Conservation (phyloP, 2,888 invertebrate genomes). For the Tachystola acroxantha region DNA sequence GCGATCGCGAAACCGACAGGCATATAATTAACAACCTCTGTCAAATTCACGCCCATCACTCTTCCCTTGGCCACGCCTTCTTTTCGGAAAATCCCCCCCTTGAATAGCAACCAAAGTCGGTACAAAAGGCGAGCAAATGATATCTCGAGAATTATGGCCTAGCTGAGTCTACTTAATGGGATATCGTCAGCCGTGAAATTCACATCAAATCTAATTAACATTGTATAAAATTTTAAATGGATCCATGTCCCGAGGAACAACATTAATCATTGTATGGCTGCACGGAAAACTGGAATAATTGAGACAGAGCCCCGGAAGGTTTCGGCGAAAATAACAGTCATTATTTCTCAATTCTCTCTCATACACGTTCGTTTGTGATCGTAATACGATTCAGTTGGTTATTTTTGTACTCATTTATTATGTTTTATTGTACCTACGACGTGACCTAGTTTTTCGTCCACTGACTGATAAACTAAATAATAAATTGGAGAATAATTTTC, state of each 20-base stretch:
- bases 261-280: slow-evolving; percentile 10
- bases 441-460: too few relatives aligned
- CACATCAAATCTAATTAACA: slow-evolving; percentile 18
- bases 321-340: slow-evolving; percentile 6
- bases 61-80: slow-evolving; percentile 25
- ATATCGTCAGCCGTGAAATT: slow-evolving; percentile 14
- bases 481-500: too few relatives aligned
- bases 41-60: slow-evolving; percentile 64
- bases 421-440: neutral
- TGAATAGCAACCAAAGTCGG: slow-evolving; percentile 25
- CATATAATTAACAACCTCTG: slow-evolving; percentile 67
- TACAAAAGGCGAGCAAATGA: slow-evolving; percentile 4
- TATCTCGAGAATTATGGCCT: slow-evolving; percentile 2
- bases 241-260: slow-evolving; percentile 11
- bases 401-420: neutral
- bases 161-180: slow-evolving; percentile 4
- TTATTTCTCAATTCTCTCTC: slow-evolving; percentile 5
- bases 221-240: slow-evolving; percentile 21
- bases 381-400: neutral
- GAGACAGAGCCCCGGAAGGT: slow-evolving; percentile 7
- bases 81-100: slow-evolving; percentile 37
- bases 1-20: slow-evolving; percentile 41
- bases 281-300: slow-evolving; percentile 9
- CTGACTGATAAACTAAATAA: too few relatives aligned
- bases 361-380: neutral